Evolutionary conservation across 2,888 invertebrate species (phyloP), one percentile per base, ranked within the genome.

Genomic region (Papilio gigon): DNA sequence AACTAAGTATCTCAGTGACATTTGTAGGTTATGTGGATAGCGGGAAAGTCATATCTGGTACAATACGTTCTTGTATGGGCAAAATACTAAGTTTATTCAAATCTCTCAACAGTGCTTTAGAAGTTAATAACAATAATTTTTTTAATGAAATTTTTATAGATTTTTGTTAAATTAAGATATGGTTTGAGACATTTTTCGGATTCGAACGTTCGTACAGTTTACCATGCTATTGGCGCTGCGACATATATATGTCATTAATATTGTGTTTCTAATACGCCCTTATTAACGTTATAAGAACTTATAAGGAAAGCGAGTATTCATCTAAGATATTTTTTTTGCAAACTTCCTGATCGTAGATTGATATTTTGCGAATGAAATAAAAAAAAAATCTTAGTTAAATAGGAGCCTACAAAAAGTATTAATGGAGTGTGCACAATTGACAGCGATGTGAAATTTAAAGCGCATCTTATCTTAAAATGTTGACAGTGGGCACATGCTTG

Each of bases 401-500:
- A 20, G 22, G 20, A 47, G 30, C 30, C 30, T 27, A 56, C 30
- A 67, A 66, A 35, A 60, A 47, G 1, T 22, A 30, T 61, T 53
- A 67, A 58, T 53, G 56, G 56, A 33, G 20, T 61, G 27, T 53
- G 40, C 30, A 59, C 59, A 64, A 68, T 59, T 33, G 63, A 37
- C 17, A 25, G 22, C 8, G 40, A 60, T 50, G 14, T 50, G 53
- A 47, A 59, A 50, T 53, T 53, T 60, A n/a, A 60, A 47, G 60
- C 59, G 27, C 42, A 60, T 69, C 65, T 73, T 71, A 74, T 71
- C 71, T 75, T 66, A 69, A 66, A 70, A 74, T 76, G 73, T 70
- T 70, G 74, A 70, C 80, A 80, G 80, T 79, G 77, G 78, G 83
- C 85, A 84, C 86, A 86, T 81, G 82, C 85, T 80, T 67, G 65